A percentile compares a stretch with the other conserved stretches of the same genome.
Conservation (phyloP, 2,113 vertebrate genomes). For the Lepisosteus osseus region DNA sequence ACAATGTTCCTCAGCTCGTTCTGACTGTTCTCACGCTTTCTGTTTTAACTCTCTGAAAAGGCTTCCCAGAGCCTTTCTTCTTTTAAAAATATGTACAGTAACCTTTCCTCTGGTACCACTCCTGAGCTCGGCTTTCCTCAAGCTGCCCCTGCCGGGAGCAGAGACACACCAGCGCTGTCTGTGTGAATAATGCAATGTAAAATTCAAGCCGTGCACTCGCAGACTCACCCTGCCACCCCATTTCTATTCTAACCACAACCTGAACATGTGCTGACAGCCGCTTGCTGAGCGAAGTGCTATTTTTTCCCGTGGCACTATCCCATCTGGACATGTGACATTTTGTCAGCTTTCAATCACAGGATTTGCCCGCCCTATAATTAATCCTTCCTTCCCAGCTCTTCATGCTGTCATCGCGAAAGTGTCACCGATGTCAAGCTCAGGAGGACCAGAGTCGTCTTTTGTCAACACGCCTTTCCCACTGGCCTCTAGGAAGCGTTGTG, state of each 20-base stretch:
- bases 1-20: slow-evolving; percentile 13
- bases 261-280: too few relatives aligned
- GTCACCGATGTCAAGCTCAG: too few relatives aligned
- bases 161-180: background rate
- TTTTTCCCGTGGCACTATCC: background rate
- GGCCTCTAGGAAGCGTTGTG: too few relatives aligned
- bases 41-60: background rate
- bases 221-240: background rate
- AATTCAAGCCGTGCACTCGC: background rate
- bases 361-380: too few relatives aligned
- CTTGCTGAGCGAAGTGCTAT: background rate
- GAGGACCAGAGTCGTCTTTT: too few relatives aligned
- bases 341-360: too few relatives aligned
- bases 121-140: background rate
- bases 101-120: slow-evolving; percentile 3
- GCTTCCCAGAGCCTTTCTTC: background rate
- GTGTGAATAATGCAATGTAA: background rate
- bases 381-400: too few relatives aligned
- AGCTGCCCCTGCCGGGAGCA: background rate
- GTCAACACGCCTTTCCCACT: too few relatives aligned
- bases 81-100: slow-evolving; percentile 3
- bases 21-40: slow-evolving; percentile 20
- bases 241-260: background rate
- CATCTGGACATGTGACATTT: too few relatives aligned
- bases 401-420: too few relatives aligned